Conservation (phyloP, 2,797 vertebrate species). For the Sus cebifrons region DNA sequence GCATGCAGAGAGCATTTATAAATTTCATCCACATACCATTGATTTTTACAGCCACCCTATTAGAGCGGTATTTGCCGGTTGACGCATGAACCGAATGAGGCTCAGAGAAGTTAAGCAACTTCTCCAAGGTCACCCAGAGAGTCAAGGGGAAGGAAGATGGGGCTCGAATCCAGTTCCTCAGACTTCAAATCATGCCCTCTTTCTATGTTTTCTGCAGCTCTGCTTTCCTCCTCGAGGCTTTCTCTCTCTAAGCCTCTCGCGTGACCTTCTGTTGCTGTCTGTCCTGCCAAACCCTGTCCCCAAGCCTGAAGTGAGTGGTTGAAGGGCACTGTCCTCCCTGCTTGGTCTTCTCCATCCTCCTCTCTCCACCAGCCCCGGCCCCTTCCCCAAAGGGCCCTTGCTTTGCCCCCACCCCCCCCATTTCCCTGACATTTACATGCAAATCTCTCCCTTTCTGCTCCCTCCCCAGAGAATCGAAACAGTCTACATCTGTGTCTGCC, state of each 20-base stretch:
- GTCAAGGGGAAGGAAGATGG: neutral
- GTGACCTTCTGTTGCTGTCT: neutral
- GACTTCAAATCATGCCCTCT: accelerated
- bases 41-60: neutral
- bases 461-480: neutral
- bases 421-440: accelerated
- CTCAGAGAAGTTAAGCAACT: neutral
- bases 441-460: neutral
- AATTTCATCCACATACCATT: accelerated
- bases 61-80: neutral
- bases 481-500: neutral
- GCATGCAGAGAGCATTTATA: neutral
- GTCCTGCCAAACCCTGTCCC: neutral
- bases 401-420: too few relatives aligned
- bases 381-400: neutral
- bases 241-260: neutral
- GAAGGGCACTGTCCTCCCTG: neutral
- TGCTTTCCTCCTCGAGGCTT: neutral
- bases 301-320: accelerated
- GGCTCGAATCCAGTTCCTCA: neutral
- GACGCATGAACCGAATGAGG: neutral
- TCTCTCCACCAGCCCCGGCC: neutral
- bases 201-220: neutral
- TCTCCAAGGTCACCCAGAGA: neutral
- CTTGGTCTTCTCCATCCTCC: too few relatives aligned